These are phyloP conservation scores for Cyrtodaria siliqua DNA, from an alignment of 2,888 invertebrate species.

Conservation along the genomic window DNA sequence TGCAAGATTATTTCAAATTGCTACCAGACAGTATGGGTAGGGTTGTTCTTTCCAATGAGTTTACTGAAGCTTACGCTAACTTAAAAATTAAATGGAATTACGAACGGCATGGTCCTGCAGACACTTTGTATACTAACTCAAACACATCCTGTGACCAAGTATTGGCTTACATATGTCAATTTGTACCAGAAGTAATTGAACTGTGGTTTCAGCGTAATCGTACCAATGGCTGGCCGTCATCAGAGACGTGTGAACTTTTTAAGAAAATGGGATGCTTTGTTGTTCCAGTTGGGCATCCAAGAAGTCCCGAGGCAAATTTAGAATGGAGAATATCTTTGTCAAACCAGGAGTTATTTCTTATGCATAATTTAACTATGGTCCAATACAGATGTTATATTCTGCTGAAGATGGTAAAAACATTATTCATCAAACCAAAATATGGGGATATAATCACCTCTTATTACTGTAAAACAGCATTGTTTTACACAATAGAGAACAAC, in stretches of 20 bases:
- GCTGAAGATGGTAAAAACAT: conserved; percentile 32
- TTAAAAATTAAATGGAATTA: no score
- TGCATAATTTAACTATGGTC: conserved; percentile 21
- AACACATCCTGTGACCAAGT: not conserved
- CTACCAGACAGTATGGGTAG: no score
- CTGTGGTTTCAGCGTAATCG: not conserved
- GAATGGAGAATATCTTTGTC: conserved; percentile 46
- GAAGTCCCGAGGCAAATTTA: not conserved
- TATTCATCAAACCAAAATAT: conserved; percentile 1
- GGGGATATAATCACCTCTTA: conserved; percentile 15
- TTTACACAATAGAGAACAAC: conserved; percentile 8
- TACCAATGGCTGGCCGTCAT: conserved; percentile 5
- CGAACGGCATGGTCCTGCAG: conserved; percentile 13
- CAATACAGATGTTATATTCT: conserved; percentile 39
- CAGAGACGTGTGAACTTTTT: conserved; percentile 1
- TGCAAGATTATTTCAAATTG: no score
- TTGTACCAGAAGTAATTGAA: not conserved
- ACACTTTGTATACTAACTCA: not conserved
- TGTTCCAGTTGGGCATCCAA: conserved; percentile 20
- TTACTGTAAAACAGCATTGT: conserved; percentile 24
- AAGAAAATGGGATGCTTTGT: conserved; percentile 6
- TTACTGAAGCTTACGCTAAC: no score
- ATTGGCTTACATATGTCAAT: not conserved
- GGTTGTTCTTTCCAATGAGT: no score
- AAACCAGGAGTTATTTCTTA: conserved; percentile 20